Evolutionary conservation across 2,797 vertebrate species (phyloP).

Genomic region (Myotis planiceps): DNA sequence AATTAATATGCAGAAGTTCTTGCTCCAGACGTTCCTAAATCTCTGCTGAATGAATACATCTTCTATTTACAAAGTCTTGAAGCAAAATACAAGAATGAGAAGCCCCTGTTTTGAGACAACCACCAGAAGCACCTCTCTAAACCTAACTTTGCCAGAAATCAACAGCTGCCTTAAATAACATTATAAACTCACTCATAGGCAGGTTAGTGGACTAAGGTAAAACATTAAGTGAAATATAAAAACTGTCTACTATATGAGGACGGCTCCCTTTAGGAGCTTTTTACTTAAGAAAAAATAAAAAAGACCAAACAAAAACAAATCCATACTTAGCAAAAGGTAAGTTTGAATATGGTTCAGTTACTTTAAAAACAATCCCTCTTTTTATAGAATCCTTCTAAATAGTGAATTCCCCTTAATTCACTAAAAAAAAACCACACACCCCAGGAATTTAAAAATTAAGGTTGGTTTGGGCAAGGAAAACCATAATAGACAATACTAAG

Average conservation of each 20-base stretch:
- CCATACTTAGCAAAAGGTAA: neutral
- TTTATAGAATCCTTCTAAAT: neutral
- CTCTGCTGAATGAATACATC: neutral
- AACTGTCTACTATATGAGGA: neutral
- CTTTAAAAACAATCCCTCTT: neutral
- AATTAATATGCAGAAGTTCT: neutral
- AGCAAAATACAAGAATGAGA: neutral
- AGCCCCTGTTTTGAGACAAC: neutral
- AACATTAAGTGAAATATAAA: neutral
- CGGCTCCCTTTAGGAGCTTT: neutral
- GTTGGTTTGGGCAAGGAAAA: neutral
- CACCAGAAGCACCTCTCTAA: neutral
- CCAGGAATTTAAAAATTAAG: constrained; percentile 23
- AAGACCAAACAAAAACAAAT: neutral
- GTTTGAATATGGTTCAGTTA: neutral
- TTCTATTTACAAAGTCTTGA: constrained; percentile 15
- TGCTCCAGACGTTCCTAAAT: neutral
- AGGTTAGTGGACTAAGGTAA: neutral
- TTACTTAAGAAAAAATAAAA: neutral
- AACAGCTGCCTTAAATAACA: neutral
- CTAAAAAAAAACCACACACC: neutral
- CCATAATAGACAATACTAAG: neutral
- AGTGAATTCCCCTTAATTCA: neutral
- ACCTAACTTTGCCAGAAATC: neutral
- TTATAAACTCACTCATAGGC: neutral